These are phyloP conservation scores for Aurelia aurita complex sp. Pacific DNA, from an alignment of 30 jellyfish, hydroid and myxozoan species.

Conservation along the genomic window DNA sequence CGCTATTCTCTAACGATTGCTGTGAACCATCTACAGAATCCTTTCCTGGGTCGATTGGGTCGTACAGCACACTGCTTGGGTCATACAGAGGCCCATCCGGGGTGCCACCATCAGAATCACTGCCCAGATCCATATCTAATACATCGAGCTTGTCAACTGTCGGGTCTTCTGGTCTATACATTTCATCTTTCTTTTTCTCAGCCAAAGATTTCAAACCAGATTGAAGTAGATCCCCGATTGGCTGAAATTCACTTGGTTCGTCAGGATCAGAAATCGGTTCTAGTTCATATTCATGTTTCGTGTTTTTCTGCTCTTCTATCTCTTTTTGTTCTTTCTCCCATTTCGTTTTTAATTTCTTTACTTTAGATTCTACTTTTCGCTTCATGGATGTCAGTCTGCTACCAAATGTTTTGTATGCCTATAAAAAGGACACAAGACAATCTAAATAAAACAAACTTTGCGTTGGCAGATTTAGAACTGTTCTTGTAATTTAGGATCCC, in stretches of 20 bases:
- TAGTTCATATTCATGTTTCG: conserved; percentile 46
- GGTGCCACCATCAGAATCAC: conserved; percentile 69
- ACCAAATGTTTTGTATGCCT: conserved; percentile 97
- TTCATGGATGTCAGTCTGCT: conserved; percentile 85
- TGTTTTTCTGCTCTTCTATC: conserved; percentile 43
- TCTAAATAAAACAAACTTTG: too few relatives aligned
- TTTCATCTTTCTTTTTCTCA: conserved; percentile 7
- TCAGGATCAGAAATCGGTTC: conserved; percentile 60
- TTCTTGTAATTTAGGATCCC: too few relatives aligned
- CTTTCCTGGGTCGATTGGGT: conserved; percentile 46
- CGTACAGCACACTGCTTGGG: conserved; percentile 64
- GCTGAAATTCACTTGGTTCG: conserved; percentile 55
- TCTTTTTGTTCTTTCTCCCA: conserved; percentile 61
- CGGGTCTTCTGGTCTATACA: conserved; percentile 31
- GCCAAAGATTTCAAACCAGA: conserved; percentile 45
- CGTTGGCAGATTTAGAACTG: too few relatives aligned
- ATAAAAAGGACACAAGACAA: neutral
- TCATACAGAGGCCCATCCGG: conserved; percentile 76
- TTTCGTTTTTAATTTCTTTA: conserved; percentile 44
- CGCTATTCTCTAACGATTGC: conserved; percentile 10
- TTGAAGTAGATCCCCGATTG: conserved; percentile 31
- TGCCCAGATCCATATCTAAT: conserved; percentile 75
- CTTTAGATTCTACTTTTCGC: conserved; percentile 78
- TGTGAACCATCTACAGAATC: conserved; percentile 24
- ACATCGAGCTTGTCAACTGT: conserved; percentile 55